Percentiles rank a stretch among this genome's conserved stretches.
Evolutionary conservation across 2,888 invertebrate species (phyloP).

Genomic region (Rugalucina vietnamica): DNA sequence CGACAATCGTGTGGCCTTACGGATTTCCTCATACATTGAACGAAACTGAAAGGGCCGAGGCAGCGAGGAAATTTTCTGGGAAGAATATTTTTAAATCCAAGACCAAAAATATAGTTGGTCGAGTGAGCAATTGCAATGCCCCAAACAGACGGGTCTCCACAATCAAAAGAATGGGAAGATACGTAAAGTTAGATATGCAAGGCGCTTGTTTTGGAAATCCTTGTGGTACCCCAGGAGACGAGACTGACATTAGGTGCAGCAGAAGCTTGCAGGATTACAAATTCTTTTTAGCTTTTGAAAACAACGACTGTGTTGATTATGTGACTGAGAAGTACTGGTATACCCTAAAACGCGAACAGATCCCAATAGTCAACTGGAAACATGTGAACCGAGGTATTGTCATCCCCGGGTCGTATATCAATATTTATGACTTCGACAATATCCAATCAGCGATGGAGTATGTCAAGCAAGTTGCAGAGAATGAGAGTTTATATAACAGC

Average conservation of each 20-base stretch:
- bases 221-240: constrained; percentile 3
- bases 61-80: constrained; percentile 25
- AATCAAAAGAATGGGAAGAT: constrained; percentile 43
- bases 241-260: constrained; percentile 3
- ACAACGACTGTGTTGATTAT: constrained; percentile 72
- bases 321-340: constrained; percentile 75
- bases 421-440: too few relatives aligned
- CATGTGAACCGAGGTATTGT: constrained; percentile 29
- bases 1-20: constrained; percentile 68
- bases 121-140: constrained; percentile 60
- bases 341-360: constrained; percentile 61
- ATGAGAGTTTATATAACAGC: too few relatives aligned
- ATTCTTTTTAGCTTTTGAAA: constrained; percentile 69
- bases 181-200: constrained; percentile 44
- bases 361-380: constrained; percentile 74
- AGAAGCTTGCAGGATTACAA: constrained; percentile 32
- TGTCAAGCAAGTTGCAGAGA: too few relatives aligned
- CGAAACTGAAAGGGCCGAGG: constrained; percentile 28
- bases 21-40: constrained; percentile 51
- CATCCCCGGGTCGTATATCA: constrained; percentile 58
- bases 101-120: constrained; percentile 32
- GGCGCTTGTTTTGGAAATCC: constrained; percentile 25
- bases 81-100: constrained; percentile 52
- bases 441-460: too few relatives aligned
- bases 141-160: constrained; percentile 52